A percentile compares a stretch with the other conserved stretches of the same genome.
Evolutionary conservation across 2,797 vertebrate species (phyloP).

Genomic region (Poeciliopsis paucimaculata): DNA sequence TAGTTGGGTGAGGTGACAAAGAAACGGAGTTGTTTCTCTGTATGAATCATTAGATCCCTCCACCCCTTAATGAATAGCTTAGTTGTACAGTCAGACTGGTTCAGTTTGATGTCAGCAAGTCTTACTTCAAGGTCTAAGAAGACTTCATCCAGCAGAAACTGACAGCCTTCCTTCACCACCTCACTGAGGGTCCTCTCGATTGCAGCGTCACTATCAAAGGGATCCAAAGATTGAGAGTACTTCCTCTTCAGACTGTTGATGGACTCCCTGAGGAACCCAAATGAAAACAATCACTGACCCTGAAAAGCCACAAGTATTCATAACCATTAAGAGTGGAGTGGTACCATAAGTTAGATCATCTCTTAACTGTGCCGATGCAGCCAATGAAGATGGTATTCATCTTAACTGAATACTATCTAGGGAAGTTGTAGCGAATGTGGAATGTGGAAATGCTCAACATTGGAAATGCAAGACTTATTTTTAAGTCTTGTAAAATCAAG

Average conservation of each 20-base stretch:
- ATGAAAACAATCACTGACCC: not conserved
- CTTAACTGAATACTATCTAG: too few relatives aligned
- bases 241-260: constrained; percentile 95
- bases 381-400: not conserved
- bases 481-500: too few relatives aligned
- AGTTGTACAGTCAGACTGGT: not conserved
- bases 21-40: not conserved
- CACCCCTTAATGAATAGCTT: not conserved
- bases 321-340: not conserved
- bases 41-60: not conserved
- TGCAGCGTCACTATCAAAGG: constrained; percentile 80
- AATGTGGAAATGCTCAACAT: too few relatives aligned
- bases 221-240: constrained; percentile 83
- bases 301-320: not conserved
- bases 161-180: constrained; percentile 92
- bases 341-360: not conserved
- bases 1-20: not conserved
- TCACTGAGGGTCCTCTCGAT: constrained; percentile 88
- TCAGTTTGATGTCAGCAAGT: not conserved
- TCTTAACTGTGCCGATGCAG: not conserved
- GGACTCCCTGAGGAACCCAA: constrained; percentile 85
- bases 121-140: constrained; percentile 95
- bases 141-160: constrained; percentile 93
- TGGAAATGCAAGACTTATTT: too few relatives aligned
- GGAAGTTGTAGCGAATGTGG: too few relatives aligned